Evolutionary conservation across 2,113 vertebrate genomes (phyloP).

Genomic region (Strigops habroptila): DNA sequence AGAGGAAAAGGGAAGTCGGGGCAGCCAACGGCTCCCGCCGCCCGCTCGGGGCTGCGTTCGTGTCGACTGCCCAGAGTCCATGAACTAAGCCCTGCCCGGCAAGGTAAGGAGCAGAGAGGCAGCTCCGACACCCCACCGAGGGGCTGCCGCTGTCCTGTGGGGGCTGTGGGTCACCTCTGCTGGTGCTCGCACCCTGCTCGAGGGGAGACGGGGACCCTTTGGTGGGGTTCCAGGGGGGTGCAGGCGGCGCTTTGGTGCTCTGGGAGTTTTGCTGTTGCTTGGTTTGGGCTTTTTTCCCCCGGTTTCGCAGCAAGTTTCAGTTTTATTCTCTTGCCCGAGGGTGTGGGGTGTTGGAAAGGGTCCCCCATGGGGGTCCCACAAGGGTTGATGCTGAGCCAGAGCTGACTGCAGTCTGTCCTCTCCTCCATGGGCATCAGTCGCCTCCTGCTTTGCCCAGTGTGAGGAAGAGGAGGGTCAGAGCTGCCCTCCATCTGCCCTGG

Average conservation of each 20-base stretch:
- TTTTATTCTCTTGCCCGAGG: neutral
- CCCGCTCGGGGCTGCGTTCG: conserved; percentile 74
- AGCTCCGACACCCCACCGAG: neutral
- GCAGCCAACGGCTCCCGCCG: neutral
- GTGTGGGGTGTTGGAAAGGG: neutral
- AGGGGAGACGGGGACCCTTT: neutral
- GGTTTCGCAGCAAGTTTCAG: neutral
- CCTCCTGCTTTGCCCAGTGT: fast-evolving
- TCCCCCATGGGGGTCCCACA: fast-evolving
- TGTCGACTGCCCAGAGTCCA: conserved; percentile 91
- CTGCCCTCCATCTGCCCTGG: neutral
- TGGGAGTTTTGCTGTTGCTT: neutral
- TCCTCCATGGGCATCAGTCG: neutral
- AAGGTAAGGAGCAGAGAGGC: conserved; percentile 23
- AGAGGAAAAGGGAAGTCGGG: conserved; percentile 78
- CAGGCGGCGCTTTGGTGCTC: fast-evolving
- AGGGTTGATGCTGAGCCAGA: neutral
- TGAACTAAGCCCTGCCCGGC: conserved; percentile 64
- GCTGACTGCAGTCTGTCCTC: neutral
- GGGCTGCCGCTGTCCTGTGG: neutral
- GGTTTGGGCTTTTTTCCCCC: fast-evolving
- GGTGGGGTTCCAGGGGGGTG: neutral
- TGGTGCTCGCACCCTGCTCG: neutral
- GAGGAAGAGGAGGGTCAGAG: neutral
- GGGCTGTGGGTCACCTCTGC: neutral